Base-by-base conservation (phyloP, 2,888 invertebrate species). In the Andricus quercusramuli region DNA sequence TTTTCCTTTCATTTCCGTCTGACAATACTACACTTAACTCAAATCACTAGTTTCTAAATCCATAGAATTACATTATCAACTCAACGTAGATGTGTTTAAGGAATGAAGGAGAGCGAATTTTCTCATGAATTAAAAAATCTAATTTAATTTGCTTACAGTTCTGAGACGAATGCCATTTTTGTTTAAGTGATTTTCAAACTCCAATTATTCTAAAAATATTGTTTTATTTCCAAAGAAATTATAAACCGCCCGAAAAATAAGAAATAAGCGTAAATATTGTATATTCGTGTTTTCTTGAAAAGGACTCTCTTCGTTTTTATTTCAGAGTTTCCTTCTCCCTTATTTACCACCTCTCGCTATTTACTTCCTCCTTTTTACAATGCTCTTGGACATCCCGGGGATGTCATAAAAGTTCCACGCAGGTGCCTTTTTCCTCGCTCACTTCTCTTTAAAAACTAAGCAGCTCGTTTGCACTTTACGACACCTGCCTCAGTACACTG, bases 1-100 rank as follows among this genome's bases (percentile, higher is more conserved):
- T 81, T 81, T 85, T 86, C 81, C 84, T 87, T 86, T 86, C 85
- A 84, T 88, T 87, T 88, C 85, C 86, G 85, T 85, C 85, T 79
- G 79, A 82, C 77, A 79, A 74, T 81, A 80, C 79, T 51, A 82
- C 78, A 74, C 51, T 82, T 74, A 4, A 47, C 47, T 68, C 15
- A 17, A 44, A 70, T 51, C 47, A 25, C 25, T 51, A 25, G n/a
- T 74, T 32, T 74, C n/a, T 70, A 56, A n/a, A 20, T 20, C 22
- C 17, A 51, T 20, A 41, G 22, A 37, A 37, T 67, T 67, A 15
- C 22, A 22, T 15, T 64, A 44, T 17, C 15, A 56, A 37, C 51
- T 56, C n/a, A 11, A 11, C 5, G n/a, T n/a, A n/a, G 9, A 56
- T 56, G n/a, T 56, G 56, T 56, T 11, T 11, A 6, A 22, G n/a